Percentiles rank a stretch among this genome's conserved stretches.
Conservation (phyloP, 2,888 invertebrate genomes). For the Aphodius granarius region DNA sequence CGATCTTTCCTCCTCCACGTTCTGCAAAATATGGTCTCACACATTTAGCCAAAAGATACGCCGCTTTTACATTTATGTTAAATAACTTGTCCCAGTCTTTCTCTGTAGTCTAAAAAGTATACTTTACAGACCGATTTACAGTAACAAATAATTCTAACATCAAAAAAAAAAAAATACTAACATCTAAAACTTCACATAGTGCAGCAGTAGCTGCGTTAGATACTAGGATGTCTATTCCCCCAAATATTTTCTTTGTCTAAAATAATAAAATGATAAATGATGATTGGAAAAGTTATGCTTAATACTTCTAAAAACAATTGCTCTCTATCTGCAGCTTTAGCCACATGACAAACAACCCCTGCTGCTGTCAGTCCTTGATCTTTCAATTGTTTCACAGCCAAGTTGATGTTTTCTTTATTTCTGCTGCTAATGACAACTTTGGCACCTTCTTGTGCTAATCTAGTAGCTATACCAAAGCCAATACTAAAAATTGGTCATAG, state of each 20-base stretch:
- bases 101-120: slow-evolving; percentile 69
- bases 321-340: slow-evolving; percentile 76
- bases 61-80: slow-evolving; percentile 90
- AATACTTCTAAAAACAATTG: slow-evolving; percentile 60
- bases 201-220: slow-evolving; percentile 95
- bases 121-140: not conserved
- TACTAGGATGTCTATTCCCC: slow-evolving; percentile 91
- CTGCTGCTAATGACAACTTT: slow-evolving; percentile 90
- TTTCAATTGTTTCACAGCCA: slow-evolving; percentile 71
- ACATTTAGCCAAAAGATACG: slow-evolving; percentile 86
- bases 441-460: slow-evolving; percentile 88
- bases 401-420: slow-evolving; percentile 82
- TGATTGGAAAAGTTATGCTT: not conserved
- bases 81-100: slow-evolving; percentile 94
- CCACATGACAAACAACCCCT: slow-evolving; percentile 91
- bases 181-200: slow-evolving; percentile 77
- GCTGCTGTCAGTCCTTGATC: slow-evolving; percentile 70
- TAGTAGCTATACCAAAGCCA: slow-evolving; percentile 87
- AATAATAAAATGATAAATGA: slow-evolving; percentile 34
- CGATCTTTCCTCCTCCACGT: slow-evolving; percentile 79
- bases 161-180: slow-evolving; percentile 40
- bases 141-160: not conserved
- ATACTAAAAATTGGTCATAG: slow-evolving; percentile 61
- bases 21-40: slow-evolving; percentile 79
- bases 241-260: slow-evolving; percentile 75